phyloP scores from a whole-genome alignment of 2,888 invertebrate genomes.

The Busseola fusca region DNA sequence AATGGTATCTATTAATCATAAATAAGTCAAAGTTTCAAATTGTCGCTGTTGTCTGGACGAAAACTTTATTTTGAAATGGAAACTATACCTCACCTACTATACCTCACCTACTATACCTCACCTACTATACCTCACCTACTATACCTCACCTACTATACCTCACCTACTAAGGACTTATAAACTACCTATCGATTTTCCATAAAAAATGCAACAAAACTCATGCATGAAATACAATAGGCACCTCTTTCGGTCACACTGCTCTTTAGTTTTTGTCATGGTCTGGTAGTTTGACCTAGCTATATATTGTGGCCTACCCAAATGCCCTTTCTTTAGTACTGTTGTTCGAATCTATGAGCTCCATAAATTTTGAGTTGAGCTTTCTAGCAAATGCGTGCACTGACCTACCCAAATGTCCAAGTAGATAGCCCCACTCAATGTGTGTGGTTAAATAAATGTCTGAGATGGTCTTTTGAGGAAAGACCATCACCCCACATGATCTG shows the following conservation, averaged over 20 bases:
- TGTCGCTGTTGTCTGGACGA: background rate
- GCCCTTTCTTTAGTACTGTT: too few relatives aligned
- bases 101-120: background rate
- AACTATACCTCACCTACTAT: background rate
- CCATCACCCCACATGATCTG: too few relatives aligned
- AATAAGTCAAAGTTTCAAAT: constrained; percentile 12
- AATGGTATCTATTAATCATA: constrained; percentile 25
- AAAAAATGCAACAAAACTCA: background rate
- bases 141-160: background rate
- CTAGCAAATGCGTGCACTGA: too few relatives aligned
- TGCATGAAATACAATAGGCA: background rate
- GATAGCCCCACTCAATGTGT: too few relatives aligned
- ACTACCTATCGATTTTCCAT: background rate
- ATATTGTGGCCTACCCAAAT: too few relatives aligned
- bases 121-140: background rate
- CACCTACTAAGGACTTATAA: background rate
- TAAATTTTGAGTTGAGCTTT: too few relatives aligned
- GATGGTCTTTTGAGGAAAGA: too few relatives aligned
- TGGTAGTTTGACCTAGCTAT: too few relatives aligned
- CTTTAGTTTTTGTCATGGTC: too few relatives aligned
- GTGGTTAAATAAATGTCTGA: too few relatives aligned
- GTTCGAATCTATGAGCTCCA: too few relatives aligned
- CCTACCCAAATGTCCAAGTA: too few relatives aligned
- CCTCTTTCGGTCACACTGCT: background rate
- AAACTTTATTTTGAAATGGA: constrained; percentile 3